Evolutionary conservation across 1,140 invertebrate species (phyloP), one percentile per base, ranked within the genome.

Genomic region (Nomia melanderi): DNA sequence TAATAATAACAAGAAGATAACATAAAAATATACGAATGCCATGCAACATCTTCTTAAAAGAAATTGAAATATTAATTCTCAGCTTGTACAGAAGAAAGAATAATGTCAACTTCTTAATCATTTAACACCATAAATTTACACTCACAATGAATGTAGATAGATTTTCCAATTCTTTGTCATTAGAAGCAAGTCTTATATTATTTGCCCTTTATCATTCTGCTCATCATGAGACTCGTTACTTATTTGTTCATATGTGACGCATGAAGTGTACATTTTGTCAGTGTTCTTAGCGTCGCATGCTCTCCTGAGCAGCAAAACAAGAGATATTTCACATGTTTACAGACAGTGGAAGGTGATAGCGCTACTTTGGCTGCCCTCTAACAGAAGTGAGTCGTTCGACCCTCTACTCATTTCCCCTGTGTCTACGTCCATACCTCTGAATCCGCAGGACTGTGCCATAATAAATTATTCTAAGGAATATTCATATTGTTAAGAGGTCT

Each of bases 331-430:
- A 88, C 88, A 81, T 91, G 88, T 91, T 92, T 90, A 87, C 91
- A 92, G 91, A 92, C 88, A 84, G 87, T 88, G 90, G 91, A 92
- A 88, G 91, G 87, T 87, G 91, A 92, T 90, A 91, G 87, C 79
- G 86, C 90, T 90, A 91, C 88, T 87, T 87, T 92, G 91, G 90
- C 90, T 87, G 91, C 90, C 88, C 90, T 91, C 87, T 92, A 92
- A 91, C 91, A 91, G 89, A 87, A 91, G 89, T 91, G 91, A 92
- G 84, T 89, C 78, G 78, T 85, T 87, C 84, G 78, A 85, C 76
- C 82, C 84, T 89, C 85, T 87, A 87, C 86, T 86, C 81, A 87
- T 87, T 88, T 88, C 84, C 78, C 86, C 87, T 87, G 88, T 87
- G 82, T 87, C 88, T 88, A 85, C 88, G 85, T 85, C 80, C 78